Conservation (phyloP, 2,888 invertebrate species). For the Athalia cordata region DNA sequence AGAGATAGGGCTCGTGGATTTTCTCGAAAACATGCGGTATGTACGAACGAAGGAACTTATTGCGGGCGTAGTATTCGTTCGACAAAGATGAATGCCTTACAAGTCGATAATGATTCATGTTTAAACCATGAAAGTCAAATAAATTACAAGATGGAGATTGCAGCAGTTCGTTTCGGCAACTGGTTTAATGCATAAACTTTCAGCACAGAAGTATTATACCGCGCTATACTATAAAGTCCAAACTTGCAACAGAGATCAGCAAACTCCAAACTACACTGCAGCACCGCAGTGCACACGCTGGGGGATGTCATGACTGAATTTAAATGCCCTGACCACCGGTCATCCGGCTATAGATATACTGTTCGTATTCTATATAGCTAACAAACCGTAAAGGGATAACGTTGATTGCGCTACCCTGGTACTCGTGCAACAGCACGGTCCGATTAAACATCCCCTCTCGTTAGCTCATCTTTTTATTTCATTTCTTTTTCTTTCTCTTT, state of each 20-base stretch:
- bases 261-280: too few relatives aligned
- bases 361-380: too few relatives aligned
- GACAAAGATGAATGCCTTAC: constrained; percentile 31
- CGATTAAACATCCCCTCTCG: too few relatives aligned
- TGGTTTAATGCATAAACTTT: constrained; percentile 50
- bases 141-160: constrained; percentile 38
- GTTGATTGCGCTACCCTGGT: neutral
- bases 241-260: too few relatives aligned
- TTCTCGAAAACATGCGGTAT: constrained; percentile 8
- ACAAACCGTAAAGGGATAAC: neutral
- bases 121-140: constrained; percentile 41
- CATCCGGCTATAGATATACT: constrained; percentile 27
- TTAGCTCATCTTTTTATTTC: too few relatives aligned
- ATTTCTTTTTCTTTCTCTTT: too few relatives aligned
- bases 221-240: neutral
- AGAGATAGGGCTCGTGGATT: neutral
- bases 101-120: constrained; percentile 43
- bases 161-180: constrained; percentile 41
- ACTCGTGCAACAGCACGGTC: too few relatives aligned
- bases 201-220: too few relatives aligned
- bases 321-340: constrained; percentile 52
- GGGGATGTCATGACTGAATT: constrained; percentile 50
- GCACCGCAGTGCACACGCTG: constrained; percentile 43
- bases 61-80: constrained; percentile 21
- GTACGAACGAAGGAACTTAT: constrained; percentile 3